Evolutionary conservation across 2,113 vertebrate genomes (phyloP), one percentile per base, ranked within the genome.

Genomic region (Stegastes partitus): DNA sequence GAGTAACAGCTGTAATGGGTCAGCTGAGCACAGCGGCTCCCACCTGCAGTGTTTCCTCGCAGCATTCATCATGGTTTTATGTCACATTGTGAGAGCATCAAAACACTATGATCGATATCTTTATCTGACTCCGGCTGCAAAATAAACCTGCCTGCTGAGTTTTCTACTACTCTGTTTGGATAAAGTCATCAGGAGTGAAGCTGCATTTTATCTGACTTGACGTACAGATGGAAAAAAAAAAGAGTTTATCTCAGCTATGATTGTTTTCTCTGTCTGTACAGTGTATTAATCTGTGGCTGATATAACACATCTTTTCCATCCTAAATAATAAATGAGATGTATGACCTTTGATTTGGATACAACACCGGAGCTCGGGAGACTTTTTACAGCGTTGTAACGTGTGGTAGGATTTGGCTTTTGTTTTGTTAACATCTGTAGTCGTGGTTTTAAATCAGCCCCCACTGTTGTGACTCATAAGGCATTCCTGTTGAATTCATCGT

Each of bases 371-470:
- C 45, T 21, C 19, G 68, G 22, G 51, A 74, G 34, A 80, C 62
- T 77, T 69, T 57, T 59, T 31, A 72, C 51, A 58, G 42, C 12
- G 16, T 45, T 68, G 4, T 68, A 64, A 68, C 59, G n/a, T 65
- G 64, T 18, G 18, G 51, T 71, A 70, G 28, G 55, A 81, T 63
- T 83, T 62, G 65, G 50, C 58, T 79, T 91, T 80, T 90, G 55
- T 54, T 87, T 78, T 85, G 63, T 70, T 81, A 81, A 73, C 78
- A 76, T 87, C 73, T 83, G 64, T 70, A 84, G 28, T 70, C 18
- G 1, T 79, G 66, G 39, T 74, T 82, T 50, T 51, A 76, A 61
- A 74, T 56, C 76, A 59, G 64, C 63, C 61, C 58, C 51, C 78
- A 11, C 77, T 64, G 37, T 71, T 25, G 0, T 81, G 73, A 76